A percentile compares a stretch with the other conserved stretches of the same genome.
phyloP scores from a whole-genome alignment of 2,113 vertebrate species.

The pig (Sus scrofa) region T2T-Sscrofa CM000827.6:63940001-63940500 shows the following conservation, averaged over 20 bases:
- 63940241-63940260: neutral
- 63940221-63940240: neutral
- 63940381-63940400: neutral
- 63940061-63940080: neutral
- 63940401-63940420: neutral
- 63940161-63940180: neutral
- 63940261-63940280: neutral
- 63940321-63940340: neutral
- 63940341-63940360: conserved; percentile 2
- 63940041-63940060: neutral
- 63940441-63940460: neutral
- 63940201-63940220: neutral
- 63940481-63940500: conserved; percentile 30
- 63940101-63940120: neutral
- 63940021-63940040: neutral
- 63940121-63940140: neutral
- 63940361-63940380: neutral
- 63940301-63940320: neutral
- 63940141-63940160: neutral
- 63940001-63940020: neutral
- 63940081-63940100: neutral
- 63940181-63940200: neutral
- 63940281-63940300: neutral
- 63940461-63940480: neutral
- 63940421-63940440: neutral